Evolutionary conservation across 2,113 vertebrate genomes (phyloP).

Genomic region (Chelonoidis abingdonii): DNA sequence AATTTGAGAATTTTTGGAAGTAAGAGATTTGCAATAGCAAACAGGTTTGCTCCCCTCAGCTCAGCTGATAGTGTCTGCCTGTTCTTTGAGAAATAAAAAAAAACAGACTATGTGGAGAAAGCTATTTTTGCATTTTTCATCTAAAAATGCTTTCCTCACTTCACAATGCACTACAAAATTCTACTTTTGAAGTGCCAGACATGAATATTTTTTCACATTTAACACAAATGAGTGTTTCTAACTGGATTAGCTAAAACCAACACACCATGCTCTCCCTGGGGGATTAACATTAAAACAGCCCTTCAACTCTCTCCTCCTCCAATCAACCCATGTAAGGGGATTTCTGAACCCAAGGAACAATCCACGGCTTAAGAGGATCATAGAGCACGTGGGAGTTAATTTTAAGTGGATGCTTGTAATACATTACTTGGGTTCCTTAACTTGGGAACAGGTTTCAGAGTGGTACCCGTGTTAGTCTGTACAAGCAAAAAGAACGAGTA

Average conservation of each 20-base stretch:
- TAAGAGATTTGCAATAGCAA: background rate
- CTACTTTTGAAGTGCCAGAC: background rate
- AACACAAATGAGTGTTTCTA: slow-evolving; percentile 2
- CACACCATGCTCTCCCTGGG: background rate
- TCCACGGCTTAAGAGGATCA: background rate
- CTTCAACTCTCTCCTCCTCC: background rate
- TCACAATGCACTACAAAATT: slow-evolving; percentile 20
- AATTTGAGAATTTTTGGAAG: background rate
- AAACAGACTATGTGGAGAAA: background rate
- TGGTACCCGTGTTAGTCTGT: no score
- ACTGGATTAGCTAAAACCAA: background rate
- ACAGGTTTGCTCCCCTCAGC: background rate
- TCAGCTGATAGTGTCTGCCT: background rate
- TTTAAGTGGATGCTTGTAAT: background rate
- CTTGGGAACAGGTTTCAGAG: no score
- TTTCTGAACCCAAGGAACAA: background rate
- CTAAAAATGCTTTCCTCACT: background rate
- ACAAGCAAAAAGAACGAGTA: no score
- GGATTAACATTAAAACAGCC: background rate
- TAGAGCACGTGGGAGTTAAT: background rate
- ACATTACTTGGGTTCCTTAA: no score
- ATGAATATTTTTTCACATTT: background rate
- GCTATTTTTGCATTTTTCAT: background rate
- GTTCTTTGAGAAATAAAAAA: background rate
- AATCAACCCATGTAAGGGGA: background rate